phyloP scores from a whole-genome alignment of 2,888 invertebrate species.

The Epinotia ramella region DNA sequence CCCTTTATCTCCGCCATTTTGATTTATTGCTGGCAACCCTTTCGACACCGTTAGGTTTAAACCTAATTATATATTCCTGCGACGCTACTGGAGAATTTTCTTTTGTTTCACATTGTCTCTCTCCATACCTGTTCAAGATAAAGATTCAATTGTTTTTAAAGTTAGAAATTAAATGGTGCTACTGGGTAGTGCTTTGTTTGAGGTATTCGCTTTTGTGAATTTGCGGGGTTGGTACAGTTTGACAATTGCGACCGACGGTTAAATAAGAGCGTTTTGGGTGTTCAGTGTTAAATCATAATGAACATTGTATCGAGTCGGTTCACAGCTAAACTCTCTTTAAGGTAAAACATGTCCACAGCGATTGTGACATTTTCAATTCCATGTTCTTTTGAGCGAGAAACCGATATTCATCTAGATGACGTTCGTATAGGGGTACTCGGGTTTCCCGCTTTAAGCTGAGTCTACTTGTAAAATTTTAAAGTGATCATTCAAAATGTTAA shows the following conservation, averaged over 20 bases:
- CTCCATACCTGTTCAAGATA: slow-evolving; percentile 41
- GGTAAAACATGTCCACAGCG: neutral
- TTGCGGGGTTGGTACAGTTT: slow-evolving; percentile 7
- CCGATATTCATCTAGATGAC: too few species aligned
- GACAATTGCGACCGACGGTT: slow-evolving; percentile 14
- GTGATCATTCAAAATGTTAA: too few species aligned
- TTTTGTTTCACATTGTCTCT: slow-evolving; percentile 48
- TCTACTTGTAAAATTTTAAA: too few species aligned
- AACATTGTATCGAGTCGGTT: neutral
- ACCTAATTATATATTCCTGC: slow-evolving; percentile 65
- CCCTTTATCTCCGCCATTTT: slow-evolving; percentile 63
- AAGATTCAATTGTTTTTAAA: slow-evolving; percentile 43
- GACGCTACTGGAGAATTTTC: slow-evolving; percentile 50
- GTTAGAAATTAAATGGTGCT: slow-evolving; percentile 42
- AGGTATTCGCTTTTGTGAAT: slow-evolving; percentile 19
- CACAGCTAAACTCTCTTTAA: neutral
- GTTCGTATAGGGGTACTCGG: too few species aligned
- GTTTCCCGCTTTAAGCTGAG: too few species aligned
- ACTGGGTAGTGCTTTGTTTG: slow-evolving; percentile 40
- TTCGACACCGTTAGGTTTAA: slow-evolving; percentile 56
- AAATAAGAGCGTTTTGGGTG: slow-evolving; percentile 8
- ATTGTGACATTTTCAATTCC: neutral
- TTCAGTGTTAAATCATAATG: neutral
- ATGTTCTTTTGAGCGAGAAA: neutral
- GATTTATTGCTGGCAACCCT: slow-evolving; percentile 51